A percentile compares a stretch with the other conserved stretches of the same genome.
phyloP scores from a whole-genome alignment of 2,888 invertebrate species.

The Andrena praecox region DNA sequence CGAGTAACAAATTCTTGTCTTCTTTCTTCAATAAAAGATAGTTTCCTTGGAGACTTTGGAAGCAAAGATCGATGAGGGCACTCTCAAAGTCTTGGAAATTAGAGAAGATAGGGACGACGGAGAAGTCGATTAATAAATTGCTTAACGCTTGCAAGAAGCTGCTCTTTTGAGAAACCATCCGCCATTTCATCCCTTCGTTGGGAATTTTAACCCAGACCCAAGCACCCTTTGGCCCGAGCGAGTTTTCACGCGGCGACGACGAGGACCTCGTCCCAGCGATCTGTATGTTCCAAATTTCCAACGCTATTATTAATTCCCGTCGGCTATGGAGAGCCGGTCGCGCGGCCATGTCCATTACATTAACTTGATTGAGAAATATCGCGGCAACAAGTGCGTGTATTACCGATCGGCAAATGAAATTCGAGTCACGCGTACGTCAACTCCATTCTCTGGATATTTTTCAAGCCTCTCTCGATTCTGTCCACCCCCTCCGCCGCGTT shows the following conservation, averaged over 20 bases:
- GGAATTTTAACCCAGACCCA: too few species aligned
- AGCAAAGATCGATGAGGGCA: too few species aligned
- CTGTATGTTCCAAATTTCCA: slow-evolving; percentile 51
- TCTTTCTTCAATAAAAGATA: too few species aligned
- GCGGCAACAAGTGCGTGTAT: slow-evolving; percentile 57
- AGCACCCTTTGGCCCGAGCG: slow-evolving; percentile 1
- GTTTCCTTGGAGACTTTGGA: too few species aligned
- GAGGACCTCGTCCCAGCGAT: slow-evolving; percentile 1
- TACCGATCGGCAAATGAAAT: slow-evolving; percentile 47
- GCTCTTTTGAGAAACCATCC: too few species aligned
- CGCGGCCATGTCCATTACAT: slow-evolving; percentile 48
- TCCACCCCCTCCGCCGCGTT: not conserved
- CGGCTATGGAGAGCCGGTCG: slow-evolving; percentile 17
- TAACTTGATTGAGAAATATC: slow-evolving; percentile 56
- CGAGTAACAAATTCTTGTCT: too few species aligned
- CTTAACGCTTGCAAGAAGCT: too few species aligned
- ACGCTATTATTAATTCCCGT: slow-evolving; percentile 54
- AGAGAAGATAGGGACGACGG: not conserved
- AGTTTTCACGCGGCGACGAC: not conserved
- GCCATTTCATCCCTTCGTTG: slow-evolving; percentile 40
- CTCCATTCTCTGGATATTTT: slow-evolving; percentile 39
- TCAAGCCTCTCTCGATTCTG: slow-evolving; percentile 3
- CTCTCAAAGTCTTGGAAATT: not conserved
- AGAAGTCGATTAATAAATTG: too few species aligned
- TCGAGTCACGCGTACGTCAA: slow-evolving; percentile 30